A percentile compares a stretch with the other conserved stretches of the same genome.
Conservation (phyloP, 2,888 invertebrate species). For the Conops quadrifasciatus region DNA sequence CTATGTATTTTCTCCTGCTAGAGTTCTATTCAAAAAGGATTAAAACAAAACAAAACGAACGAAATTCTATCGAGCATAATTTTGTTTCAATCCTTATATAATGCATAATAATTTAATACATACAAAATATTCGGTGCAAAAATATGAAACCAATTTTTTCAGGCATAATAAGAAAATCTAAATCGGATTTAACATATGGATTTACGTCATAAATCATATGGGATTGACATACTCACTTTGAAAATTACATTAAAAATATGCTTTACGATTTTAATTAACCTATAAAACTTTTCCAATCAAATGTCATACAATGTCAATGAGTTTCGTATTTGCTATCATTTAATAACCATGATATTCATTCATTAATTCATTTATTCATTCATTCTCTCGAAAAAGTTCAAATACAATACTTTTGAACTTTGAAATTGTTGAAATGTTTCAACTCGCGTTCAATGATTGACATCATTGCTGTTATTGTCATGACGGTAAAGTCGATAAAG, state of each 20-base stretch:
- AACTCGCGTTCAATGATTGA: not conserved
- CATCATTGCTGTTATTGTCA: not conserved
- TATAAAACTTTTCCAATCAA: not conserved
- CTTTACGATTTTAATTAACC: not conserved
- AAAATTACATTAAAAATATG: not conserved
- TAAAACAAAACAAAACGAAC: no score
- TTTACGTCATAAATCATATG: no score
- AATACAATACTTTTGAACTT: slow-evolving; percentile 9
- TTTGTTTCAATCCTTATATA: no score
- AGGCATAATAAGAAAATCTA: no score
- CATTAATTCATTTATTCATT: not conserved
- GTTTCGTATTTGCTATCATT: not conserved
- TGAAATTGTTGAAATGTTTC: not conserved
- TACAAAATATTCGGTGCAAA: no score
- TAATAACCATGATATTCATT: not conserved
- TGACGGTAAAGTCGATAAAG: no score
- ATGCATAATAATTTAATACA: no score
- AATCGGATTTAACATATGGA: no score
- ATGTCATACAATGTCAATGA: not conserved
- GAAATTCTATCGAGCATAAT: no score
- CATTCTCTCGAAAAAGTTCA: not conserved
- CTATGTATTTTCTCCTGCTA: no score
- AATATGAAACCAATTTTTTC: no score
- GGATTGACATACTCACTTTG: not conserved
- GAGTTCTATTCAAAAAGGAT: no score